Percentiles rank a stretch among this genome's conserved stretches.
Evolutionary conservation across 2,888 invertebrate species (phyloP).

Genomic region (Sphaeridia pumilis): DNA sequence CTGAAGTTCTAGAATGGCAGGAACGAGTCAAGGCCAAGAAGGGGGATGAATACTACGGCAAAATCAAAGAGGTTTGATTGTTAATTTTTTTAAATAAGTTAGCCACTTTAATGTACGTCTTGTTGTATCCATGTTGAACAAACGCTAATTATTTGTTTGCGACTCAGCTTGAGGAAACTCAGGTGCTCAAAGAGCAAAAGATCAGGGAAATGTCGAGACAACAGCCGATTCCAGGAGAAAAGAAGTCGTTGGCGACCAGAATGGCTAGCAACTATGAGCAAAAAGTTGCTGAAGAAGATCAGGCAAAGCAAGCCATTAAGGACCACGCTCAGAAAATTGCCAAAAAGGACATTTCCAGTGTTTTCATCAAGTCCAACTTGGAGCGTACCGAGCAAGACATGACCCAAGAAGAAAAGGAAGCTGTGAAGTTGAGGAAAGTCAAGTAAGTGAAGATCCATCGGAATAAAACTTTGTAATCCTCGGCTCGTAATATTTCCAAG

Average conservation of each 20-base stretch:
- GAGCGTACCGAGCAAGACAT: constrained; percentile 21
- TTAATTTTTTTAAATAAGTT: neutral
- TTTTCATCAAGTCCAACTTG: constrained; percentile 21
- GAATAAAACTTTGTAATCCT: no score
- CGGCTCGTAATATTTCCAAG: neutral
- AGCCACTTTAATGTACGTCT: neutral
- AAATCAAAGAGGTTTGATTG: constrained; percentile 51
- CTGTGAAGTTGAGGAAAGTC: constrained; percentile 14
- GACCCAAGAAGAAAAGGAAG: neutral
- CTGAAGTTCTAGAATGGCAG: constrained; percentile 59
- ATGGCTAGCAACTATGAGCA: constrained; percentile 55
- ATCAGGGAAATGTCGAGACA: constrained; percentile 66
- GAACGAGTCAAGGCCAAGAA: constrained; percentile 67
- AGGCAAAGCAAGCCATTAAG: constrained; percentile 24
- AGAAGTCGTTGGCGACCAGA: constrained; percentile 63
- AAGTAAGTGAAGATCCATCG: constrained; percentile 18
- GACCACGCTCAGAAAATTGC: constrained; percentile 24
- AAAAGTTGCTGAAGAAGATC: constrained; percentile 21
- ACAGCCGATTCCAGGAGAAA: constrained; percentile 71
- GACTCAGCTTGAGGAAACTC: constrained; percentile 60
- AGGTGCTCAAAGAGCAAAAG: constrained; percentile 67
- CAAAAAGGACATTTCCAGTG: constrained; percentile 25
- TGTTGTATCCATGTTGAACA: neutral
- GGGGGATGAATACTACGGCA: constrained; percentile 66
- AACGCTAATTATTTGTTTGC: neutral